Conservation (phyloP, 1,140 invertebrate species). For the Drosophila seguyi region DNA sequence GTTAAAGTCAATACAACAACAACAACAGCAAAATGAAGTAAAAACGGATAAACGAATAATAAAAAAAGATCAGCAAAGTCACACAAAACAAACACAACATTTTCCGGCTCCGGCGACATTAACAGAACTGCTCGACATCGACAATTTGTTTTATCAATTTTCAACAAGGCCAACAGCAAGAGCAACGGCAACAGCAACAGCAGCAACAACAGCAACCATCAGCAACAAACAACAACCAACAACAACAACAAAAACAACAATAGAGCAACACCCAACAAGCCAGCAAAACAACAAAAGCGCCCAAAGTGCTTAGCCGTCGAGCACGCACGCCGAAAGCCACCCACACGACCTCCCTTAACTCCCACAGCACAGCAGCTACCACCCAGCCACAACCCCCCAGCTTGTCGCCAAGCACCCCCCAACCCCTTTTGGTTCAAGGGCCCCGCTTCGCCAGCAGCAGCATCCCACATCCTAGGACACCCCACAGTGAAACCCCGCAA, state of each 20-base stretch:
- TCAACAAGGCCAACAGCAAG: slow-evolving; percentile 74
- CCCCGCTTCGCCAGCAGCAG: slow-evolving; percentile 30
- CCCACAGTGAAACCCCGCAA: slow-evolving; percentile 59
- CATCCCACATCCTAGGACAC: slow-evolving; percentile 58
- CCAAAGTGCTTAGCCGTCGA: slow-evolving; percentile 75
- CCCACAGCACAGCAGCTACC: background rate
- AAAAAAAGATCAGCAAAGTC: slow-evolving; percentile 69
- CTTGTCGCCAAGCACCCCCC: slow-evolving; percentile 6
- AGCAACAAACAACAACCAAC: slow-evolving; percentile 54
- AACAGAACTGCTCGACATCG: slow-evolving; percentile 84
- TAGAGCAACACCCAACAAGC: slow-evolving; percentile 54
- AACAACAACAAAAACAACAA: slow-evolving; percentile 50
- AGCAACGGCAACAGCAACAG: slow-evolving; percentile 20
- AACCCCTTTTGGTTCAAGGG: slow-evolving; percentile 42
- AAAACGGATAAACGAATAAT: slow-evolving; percentile 28
- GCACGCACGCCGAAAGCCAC: slow-evolving; percentile 63
- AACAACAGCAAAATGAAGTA: slow-evolving; percentile 35
- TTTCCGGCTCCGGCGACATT: slow-evolving; percentile 84
- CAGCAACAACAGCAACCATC: slow-evolving; percentile 31
- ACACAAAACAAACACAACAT: slow-evolving; percentile 83
- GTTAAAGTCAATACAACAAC: slow-evolving; percentile 4
- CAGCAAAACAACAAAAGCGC: slow-evolving; percentile 73
- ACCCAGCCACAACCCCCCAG: slow-evolving; percentile 13
- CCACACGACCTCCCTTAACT: slow-evolving; percentile 31
- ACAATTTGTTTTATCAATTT: slow-evolving; percentile 85